Evolutionary conservation across 2,797 vertebrate genomes (phyloP).

Genomic region (Darevskia nairensis): DNA sequence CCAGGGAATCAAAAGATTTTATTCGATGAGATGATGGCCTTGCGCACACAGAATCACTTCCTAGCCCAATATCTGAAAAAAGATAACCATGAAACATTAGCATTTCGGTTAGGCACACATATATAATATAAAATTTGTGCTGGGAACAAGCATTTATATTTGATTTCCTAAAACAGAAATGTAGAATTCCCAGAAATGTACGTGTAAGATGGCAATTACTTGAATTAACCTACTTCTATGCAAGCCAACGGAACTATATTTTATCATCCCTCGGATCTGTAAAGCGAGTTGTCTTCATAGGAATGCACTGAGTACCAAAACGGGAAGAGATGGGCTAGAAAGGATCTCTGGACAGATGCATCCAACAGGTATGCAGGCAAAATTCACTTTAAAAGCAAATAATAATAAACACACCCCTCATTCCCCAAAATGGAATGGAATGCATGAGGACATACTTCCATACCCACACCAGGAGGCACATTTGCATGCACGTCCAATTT

Average conservation of each 20-base stretch:
- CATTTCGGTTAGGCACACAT: background rate
- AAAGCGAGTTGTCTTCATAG: background rate
- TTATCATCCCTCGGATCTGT: background rate
- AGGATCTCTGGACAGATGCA: background rate
- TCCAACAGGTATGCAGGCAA: background rate
- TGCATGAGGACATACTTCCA: background rate
- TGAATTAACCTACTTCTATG: background rate
- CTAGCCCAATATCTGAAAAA: conserved; percentile 90
- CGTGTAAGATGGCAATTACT: background rate
- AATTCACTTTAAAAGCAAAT: no score
- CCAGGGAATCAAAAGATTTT: conserved; percentile 96
- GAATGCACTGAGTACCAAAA: background rate
- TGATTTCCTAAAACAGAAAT: background rate
- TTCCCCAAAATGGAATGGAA: background rate
- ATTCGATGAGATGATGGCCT: conserved; percentile 93
- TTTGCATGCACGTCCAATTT: background rate
- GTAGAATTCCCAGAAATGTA: background rate
- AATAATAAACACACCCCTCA: no score
- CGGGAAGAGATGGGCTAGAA: background rate
- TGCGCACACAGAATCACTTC: conserved; percentile 92
- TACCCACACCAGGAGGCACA: background rate
- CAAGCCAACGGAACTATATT: background rate
- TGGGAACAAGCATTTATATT: background rate
- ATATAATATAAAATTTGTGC: background rate
- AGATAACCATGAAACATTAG: conserved; percentile 5